Evolutionary conservation across 2,797 vertebrate genomes (phyloP), one percentile per base, ranked within the genome.

Genomic region (Yasuhikotakia modesta): DNA sequence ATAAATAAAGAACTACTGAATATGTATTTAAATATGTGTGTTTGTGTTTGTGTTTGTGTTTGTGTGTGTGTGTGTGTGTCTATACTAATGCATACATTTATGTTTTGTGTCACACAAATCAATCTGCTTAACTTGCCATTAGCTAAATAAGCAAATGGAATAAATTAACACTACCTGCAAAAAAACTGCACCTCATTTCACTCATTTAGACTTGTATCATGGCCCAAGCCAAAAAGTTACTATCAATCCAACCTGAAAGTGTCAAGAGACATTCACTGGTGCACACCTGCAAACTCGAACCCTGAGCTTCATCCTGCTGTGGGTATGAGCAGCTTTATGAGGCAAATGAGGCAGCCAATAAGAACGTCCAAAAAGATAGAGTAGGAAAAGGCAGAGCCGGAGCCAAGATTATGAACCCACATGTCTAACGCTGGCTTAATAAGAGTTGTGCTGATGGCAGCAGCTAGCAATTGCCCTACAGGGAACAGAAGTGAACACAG

Each of bases 391-490:
- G 75, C 61, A 66, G 75, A 66, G 53, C 68, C 53, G 32, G 43
- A 77, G 65, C 73, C 73, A 68, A 76, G 52, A 68, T 68, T 76
- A 48, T 76, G 64, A 68, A 77, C 75, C 64, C 75, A 77, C 66
- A 68, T 76, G 52, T 76, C 64, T 68, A n/a, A 76, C 75, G 39
- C 75, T 70, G 75, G 75, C 66, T 70, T 77, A 77, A 77, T 77
- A 77, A 70, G 75, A 77, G 66, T 68, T 69, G 65, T 77, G 74
- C 75, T 77, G 75, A 77, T 70, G 66, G 75, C 75, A 77, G 75
- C 75, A 77, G 75, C 75, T 52, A 77, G 75, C 66, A 30, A 77
- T 77, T 67, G 55, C 66, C 75, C 75, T 57, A 70, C 55, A 77
- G 75, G 75, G 75, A 35, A 63, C 17, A 7, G 30, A 63, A 68